Base-by-base conservation (phyloP, 2,797 vertebrate species). In the Hafferia zeledoni region DNA sequence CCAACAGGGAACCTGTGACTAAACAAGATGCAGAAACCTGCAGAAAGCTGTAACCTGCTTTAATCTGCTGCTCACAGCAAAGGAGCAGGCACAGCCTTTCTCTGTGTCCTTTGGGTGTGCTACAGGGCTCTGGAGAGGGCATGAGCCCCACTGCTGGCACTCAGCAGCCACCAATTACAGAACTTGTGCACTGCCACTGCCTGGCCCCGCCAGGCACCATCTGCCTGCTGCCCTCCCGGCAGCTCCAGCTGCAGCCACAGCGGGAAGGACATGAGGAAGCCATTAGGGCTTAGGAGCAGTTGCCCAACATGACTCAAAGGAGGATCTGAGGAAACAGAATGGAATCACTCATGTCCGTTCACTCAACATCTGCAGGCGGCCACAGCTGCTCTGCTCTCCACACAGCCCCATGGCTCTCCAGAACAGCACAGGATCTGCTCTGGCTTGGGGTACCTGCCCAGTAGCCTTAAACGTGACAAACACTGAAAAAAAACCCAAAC, bases 191-290 rank as follows among this genome's bases (percentile, higher is more conserved):
- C 23, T 46, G 55, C 65, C 41, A 82, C 75, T 87, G 68, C 74
- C 86, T 78, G 6, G 76, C 37, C 22, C 47, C 44, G 33, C 77
- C 75, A 55, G 24, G 3, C 19, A 1, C 93, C 67, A 49, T 44
- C 74, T 59, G 76, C 67, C 63, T 52, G 25, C 75, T 87, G 75
- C 71, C 31, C 78, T 52, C 50, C 59, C 68, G 1, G 52, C 80
- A 94, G 86, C 83, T 83, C 77, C 49, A 55, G 47, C 43, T 80
- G 60, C 75, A 95, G 44, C 30, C 0, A 46, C 33, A 61, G 31
- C 2, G 53, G 30, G 44, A 37, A 44, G 57, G 94, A 59, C 93
- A 94, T 63, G 47, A 94, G 95, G 91, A 94, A 95, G 30, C 57
- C 71, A 91, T 94, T 83, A 93, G 57, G 57, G 50, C 27, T 55